Evolutionary conservation across 2,888 invertebrate genomes (phyloP), one percentile per base, ranked within the genome.

Genomic region (Caenorhabditis zanzibari): DNA sequence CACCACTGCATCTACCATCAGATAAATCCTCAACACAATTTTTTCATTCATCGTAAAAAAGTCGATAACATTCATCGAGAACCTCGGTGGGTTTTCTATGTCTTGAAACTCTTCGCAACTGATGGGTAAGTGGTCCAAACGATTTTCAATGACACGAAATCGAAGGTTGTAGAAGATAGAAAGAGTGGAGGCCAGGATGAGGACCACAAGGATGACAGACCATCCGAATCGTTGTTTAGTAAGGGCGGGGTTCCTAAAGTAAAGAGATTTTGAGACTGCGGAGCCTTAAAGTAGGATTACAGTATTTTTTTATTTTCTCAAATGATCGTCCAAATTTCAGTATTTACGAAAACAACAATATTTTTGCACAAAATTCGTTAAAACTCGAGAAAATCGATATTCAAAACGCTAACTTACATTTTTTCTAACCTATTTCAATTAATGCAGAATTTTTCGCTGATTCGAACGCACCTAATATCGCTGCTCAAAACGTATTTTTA

Each of bases 21-120:
- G 16, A 24, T 66, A 66, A 22, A 35, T 28, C 14, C 35, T 32
- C 0, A 28, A 35, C 32, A 66, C 66, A 2, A 66, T 22, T 35
- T 52, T 49, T 12, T 66, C 66, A 9, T 52, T 49, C 52, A 32
- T 66, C 7, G 19, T 35, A 24, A 66, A 66, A 32, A 66, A 10
- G n/a, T 32, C 2, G 2, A 24, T 14, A 2, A 52, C 1, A 6
- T 19, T 52, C 66, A 66, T 10, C 12, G 66, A 24, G 16, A 22
- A 66, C 14, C 35, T 66, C 1, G 66, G 66, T 1, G 66, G 22
- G 0, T 19, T 22, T 7, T 66, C 22, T 35, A 66, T 66, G 22
- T 66, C 52, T 66, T 66, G 66, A 66, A 66, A 66, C 35, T 66
- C 66, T 66, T 66, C 66, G 19, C 66, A 66, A 16, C 66, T 66